Evolutionary conservation across 2,888 invertebrate genomes (phyloP).

Genomic region (Caenorhabditis sinica): DNA sequence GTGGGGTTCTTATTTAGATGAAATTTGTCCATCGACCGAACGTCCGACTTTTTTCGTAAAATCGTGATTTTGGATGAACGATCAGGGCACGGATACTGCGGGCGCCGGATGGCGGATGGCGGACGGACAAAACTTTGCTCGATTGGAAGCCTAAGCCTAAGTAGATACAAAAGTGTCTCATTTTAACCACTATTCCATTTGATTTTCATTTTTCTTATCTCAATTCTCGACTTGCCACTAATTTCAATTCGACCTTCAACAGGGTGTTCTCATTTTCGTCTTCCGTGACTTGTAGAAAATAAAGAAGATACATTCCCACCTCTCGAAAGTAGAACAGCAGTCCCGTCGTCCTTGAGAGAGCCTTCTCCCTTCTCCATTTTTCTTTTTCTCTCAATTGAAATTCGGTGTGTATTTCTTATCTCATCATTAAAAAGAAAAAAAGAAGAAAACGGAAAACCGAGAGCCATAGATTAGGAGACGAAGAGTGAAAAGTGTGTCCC

Average conservation of each 20-base stretch:
- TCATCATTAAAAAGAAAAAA: no score
- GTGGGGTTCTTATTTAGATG: no score
- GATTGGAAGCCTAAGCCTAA: no score
- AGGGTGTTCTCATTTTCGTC: background rate
- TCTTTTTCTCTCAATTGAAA: background rate
- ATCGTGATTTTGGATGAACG: no score
- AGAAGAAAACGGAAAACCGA: background rate
- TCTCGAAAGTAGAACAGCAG: background rate
- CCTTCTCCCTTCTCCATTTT: background rate
- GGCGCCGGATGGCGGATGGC: no score
- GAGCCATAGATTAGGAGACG: background rate
- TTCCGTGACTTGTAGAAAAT: conserved; percentile 13
- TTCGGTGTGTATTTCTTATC: conserved; percentile 15
- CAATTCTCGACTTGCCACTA: no score
- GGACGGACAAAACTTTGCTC: no score
- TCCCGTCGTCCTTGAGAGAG: conserved; percentile 22
- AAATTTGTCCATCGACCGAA: no score
- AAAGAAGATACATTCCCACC: background rate
- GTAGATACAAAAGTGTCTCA: no score
- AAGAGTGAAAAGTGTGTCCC: background rate
- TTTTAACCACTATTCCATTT: background rate
- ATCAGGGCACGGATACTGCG: no score
- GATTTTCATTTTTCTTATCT: no score
- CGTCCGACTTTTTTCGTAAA: no score
- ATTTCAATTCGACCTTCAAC: background rate